Percentiles rank a stretch among this genome's conserved stretches.
These are phyloP conservation scores for Teleogryllus occipitalis DNA, from an alignment of 1,140 invertebrate genomes.

Conservation along the genomic window DNA sequence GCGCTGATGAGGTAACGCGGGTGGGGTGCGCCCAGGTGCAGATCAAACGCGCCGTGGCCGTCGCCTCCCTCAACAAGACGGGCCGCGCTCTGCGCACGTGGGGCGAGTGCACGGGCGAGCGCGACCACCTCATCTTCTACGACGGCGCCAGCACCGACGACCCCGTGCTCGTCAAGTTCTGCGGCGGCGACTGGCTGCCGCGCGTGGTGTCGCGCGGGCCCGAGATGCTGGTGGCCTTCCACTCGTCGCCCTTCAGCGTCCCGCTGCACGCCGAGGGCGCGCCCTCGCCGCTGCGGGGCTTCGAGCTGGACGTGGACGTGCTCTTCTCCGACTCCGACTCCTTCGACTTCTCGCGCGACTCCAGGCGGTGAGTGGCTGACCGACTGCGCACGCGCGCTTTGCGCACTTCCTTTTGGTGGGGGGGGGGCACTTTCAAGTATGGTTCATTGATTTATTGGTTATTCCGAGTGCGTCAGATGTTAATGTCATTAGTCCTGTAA, in stretches of 20 bases:
- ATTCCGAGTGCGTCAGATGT: too few relatives aligned
- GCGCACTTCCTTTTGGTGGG: too few relatives aligned
- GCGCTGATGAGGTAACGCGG: too few relatives aligned
- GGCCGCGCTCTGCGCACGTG: slow-evolving; percentile 60
- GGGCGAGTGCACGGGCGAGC: slow-evolving; percentile 71
- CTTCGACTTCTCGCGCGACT: slow-evolving; percentile 54
- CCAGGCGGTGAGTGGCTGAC: slow-evolving; percentile 37
- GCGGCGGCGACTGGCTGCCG: slow-evolving; percentile 74
- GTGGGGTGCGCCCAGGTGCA: slow-evolving; percentile 12
- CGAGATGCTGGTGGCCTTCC: slow-evolving; percentile 63
- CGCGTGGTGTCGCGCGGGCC: slow-evolving; percentile 62
- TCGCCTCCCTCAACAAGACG: slow-evolving; percentile 22
- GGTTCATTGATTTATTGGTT: too few relatives aligned
- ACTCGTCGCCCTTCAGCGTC: slow-evolving; percentile 66
- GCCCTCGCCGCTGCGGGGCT: slow-evolving; percentile 56
- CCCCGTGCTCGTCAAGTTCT: slow-evolving; percentile 74
- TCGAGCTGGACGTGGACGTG: slow-evolving; percentile 79
- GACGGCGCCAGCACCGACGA: slow-evolving; percentile 71
- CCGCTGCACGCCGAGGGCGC: slow-evolving; percentile 48
- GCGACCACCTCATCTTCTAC: slow-evolving; percentile 76
- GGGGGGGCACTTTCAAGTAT: too few relatives aligned
- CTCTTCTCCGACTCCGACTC: slow-evolving; percentile 76
- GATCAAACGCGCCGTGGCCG: slow-evolving; percentile 21
- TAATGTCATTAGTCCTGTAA: too few relatives aligned
- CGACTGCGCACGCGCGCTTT: too few relatives aligned